Evolutionary conservation across 1,140 invertebrate genomes (phyloP).

Genomic region (Drosophila guanche): DNA sequence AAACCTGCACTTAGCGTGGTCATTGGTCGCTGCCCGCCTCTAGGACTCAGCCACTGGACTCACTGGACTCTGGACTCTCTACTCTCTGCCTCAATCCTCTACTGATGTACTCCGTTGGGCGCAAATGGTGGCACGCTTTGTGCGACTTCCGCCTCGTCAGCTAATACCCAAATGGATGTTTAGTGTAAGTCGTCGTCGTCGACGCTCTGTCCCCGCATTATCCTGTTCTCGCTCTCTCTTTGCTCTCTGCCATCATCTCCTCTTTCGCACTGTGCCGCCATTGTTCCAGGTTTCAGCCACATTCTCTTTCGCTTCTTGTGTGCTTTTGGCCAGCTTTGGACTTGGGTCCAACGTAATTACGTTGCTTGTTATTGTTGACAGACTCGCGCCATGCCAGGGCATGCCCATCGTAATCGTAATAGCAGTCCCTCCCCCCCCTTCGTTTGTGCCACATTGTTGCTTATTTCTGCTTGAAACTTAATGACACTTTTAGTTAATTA

Average conservation of each 20-base stretch:
- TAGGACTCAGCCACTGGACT: conserved; percentile 12
- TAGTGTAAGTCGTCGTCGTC: conserved; percentile 68
- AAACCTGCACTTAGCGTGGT: conserved; percentile 80
- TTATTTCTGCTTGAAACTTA: conserved; percentile 80
- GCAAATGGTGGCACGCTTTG: conserved; percentile 77
- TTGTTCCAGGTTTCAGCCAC: conserved; percentile 43
- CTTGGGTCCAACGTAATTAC: conserved; percentile 63
- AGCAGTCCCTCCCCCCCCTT: conserved; percentile 22
- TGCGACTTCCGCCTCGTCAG: conserved; percentile 71
- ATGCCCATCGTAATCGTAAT: not conserved
- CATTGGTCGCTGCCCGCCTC: conserved; percentile 46
- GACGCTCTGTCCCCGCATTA: conserved; percentile 1
- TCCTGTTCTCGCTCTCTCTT: not conserved
- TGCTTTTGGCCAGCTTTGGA: conserved; percentile 29
- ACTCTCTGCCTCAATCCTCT: conserved; percentile 1
- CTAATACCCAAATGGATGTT: conserved; percentile 80
- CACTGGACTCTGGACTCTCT: conserved; percentile 33
- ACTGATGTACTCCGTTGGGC: conserved; percentile 52
- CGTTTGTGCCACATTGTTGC: conserved; percentile 59
- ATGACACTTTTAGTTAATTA: conserved; percentile 82
- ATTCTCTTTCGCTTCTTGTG: conserved; percentile 43
- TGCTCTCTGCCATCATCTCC: conserved; percentile 4
- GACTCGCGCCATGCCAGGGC: conserved; percentile 35
- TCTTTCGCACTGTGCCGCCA: conserved; percentile 11
- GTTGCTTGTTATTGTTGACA: conserved; percentile 78